Evolutionary conservation across 2,797 vertebrate species (phyloP), one percentile per base, ranked within the genome.

Genomic region (Cossypha niveicapilla): DNA sequence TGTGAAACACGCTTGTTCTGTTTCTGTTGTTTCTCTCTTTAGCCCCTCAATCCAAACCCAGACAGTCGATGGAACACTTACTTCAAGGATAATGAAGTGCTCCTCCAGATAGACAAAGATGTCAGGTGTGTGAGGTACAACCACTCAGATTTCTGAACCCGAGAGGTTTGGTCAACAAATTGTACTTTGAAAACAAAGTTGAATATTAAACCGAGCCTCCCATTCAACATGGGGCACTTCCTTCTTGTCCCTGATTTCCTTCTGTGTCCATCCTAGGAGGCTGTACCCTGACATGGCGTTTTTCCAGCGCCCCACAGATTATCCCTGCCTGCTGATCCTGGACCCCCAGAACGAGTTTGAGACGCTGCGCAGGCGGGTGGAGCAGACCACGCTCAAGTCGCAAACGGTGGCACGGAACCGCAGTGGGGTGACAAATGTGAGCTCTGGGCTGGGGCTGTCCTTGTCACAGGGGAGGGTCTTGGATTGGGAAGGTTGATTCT

Each of bases 81-180:
- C 97, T 99, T 99, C 97, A 99, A 98, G 97, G 99, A 99, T 92
- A 99, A 99, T 0, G 99, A 99, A 91, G 99, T 99, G 76, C 97
- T 99, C 24, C 98, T 99, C 32, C 99, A 99, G 97, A 99, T 99
- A 11, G 99, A 99, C 97, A 99, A 99, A 96, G 99, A 99, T 53
- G 99, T 99, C 92, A 98, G 99, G 99, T 99, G 96, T 25, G 97
- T 67, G 39, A 68, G 32, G 32, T 22, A 2, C 18, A 32, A 5
- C 5, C 13, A 14, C 65, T 78, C n/a, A 2, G 10, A 3, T 4
- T 42, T 18, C 73, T 41, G 53, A 93, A 41, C 17, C 71, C 0
- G 0, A 37, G 65, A 2, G 37, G 17, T 68, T 80, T 45, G 25
- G 8, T 42, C 54, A 23, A 47, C 28, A 18, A 51, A 11, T 4